Evolutionary conservation across 2,113 vertebrate genomes (phyloP).

Genomic region (Corythornis cristatus): DNA sequence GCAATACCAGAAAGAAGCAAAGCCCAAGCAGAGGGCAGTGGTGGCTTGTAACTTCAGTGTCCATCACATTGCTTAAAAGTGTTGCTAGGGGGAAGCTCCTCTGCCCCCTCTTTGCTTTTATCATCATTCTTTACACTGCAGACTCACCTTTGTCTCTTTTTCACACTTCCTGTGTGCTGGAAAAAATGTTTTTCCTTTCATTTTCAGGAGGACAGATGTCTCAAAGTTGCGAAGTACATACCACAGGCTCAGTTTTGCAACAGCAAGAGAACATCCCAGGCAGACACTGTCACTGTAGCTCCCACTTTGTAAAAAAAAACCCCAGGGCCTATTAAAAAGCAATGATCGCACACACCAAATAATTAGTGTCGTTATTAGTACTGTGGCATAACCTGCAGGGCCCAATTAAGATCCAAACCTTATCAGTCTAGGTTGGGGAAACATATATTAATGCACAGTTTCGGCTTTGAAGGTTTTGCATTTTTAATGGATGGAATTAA

Average conservation of each 20-base stretch:
- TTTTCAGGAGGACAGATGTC: background rate
- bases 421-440: background rate
- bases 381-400: slow-evolving; percentile 29
- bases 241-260: background rate
- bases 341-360: slow-evolving; percentile 6
- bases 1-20: background rate
- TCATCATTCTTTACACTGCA: background rate
- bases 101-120: background rate
- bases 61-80: background rate
- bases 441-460: background rate
- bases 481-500: slow-evolving; percentile 45
- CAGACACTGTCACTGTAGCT: background rate
- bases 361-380: slow-evolving; percentile 46
- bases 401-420: slow-evolving; percentile 41
- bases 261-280: background rate
- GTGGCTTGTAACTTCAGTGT: background rate
- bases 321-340: background rate
- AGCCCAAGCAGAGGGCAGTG: background rate
- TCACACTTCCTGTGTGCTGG: background rate
- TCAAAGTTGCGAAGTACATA: background rate
- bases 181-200: background rate
- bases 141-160: background rate
- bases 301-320: background rate
- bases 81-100: background rate
- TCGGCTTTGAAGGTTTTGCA: slow-evolving; percentile 46